A percentile compares a stretch with the other conserved stretches of the same genome.
These are phyloP conservation scores for Margaritifera margaritifera DNA, from an alignment of 2,888 invertebrate genomes.

Conservation along the genomic window DNA sequence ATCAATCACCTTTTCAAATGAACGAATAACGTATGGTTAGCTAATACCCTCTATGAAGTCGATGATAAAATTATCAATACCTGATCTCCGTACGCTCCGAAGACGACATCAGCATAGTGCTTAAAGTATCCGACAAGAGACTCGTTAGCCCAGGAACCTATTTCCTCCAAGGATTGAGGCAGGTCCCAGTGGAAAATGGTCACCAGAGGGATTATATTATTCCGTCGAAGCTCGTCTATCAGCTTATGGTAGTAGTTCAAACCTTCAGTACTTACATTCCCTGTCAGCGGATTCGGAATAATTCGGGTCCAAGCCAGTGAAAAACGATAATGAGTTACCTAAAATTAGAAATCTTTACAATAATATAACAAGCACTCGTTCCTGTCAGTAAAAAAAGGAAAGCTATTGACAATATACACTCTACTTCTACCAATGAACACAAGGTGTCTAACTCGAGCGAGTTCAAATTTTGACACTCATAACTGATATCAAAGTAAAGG, in stretches of 20 bases:
- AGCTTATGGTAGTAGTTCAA: conserved; percentile 84
- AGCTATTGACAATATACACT: too few relatives aligned
- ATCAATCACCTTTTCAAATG: too few relatives aligned
- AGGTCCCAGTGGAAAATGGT: conserved; percentile 75
- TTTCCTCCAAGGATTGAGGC: conserved; percentile 64
- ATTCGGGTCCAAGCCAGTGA: conserved; percentile 82
- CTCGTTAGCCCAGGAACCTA: conserved; percentile 70
- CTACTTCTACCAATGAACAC: neutral
- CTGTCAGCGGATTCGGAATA: conserved; percentile 76
- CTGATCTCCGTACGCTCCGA: conserved; percentile 66
- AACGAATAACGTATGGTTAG: too few relatives aligned
- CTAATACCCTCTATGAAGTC: too few relatives aligned
- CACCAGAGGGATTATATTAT: conserved; percentile 77
- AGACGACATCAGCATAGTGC: conserved; percentile 69
- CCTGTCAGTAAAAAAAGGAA: neutral
- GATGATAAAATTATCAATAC: neutral
- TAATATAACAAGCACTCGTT: neutral
- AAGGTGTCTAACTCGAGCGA: neutral
- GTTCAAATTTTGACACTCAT: neutral
- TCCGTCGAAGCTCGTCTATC: conserved; percentile 80
- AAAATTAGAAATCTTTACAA: neutral
- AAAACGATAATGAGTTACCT: conserved; percentile 65
- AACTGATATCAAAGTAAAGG: neutral
- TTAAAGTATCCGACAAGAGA: conserved; percentile 54
- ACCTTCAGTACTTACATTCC: conserved; percentile 79